phyloP scores from a whole-genome alignment of 1,140 invertebrate species.

The Maniola jurtina region DNA sequence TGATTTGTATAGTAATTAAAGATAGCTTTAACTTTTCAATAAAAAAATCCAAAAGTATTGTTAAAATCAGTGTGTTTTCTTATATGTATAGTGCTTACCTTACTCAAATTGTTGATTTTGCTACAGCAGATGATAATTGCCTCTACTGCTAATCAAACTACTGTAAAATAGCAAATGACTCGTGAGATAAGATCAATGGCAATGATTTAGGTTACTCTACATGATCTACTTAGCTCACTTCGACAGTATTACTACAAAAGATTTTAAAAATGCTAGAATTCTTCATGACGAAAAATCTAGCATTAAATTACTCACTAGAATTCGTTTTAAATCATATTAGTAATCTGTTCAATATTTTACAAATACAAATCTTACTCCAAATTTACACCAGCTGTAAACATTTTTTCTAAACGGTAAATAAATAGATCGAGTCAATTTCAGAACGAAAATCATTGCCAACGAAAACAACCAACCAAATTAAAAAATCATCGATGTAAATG shows the following conservation, averaged over 20 bases:
- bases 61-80: too few relatives aligned
- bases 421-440: background rate
- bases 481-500: constrained; percentile 59
- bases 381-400: too few relatives aligned
- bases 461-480: constrained; percentile 42
- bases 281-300: too few relatives aligned
- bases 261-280: too few relatives aligned
- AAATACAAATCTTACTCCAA: too few relatives aligned
- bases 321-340: too few relatives aligned
- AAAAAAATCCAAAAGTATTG: too few relatives aligned
- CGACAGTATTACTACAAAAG: too few relatives aligned
- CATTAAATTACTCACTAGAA: too few relatives aligned
- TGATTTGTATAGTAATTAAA: too few relatives aligned
- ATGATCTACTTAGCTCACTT: background rate
- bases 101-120: constrained; percentile 30
- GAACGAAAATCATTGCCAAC: constrained; percentile 55
- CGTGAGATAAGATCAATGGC: constrained; percentile 48
- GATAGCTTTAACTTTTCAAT: too few relatives aligned
- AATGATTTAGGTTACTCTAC: constrained; percentile 43
- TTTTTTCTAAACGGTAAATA: background rate
- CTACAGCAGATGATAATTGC: constrained; percentile 51
- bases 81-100: constrained; percentile 33
- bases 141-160: constrained; percentile 65
- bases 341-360: too few relatives aligned
- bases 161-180: constrained; percentile 56